Base-by-base conservation (phyloP, 2,888 invertebrate species). In the Geophilus truncorum region DNA sequence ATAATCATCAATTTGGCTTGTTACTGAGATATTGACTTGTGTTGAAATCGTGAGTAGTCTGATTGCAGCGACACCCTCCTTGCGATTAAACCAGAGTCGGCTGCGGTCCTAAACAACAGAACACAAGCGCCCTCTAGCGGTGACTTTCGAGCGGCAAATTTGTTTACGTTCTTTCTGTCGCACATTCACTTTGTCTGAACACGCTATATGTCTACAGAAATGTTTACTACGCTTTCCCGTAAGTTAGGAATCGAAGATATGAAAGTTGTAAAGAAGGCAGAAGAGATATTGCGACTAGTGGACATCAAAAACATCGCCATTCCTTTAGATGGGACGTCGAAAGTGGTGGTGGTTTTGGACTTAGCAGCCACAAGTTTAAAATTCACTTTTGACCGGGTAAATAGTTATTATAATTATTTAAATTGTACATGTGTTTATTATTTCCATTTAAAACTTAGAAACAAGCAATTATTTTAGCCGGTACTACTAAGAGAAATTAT, bases 401-500 rank as follows among this genome's bases (percentile, higher is more conserved):
- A 18, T 51, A 51, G n/a, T 45, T 18, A 15, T 40, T 12, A 40
- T 9, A 34, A 5, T 34, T 34, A 10, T 77, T 80, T 80, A 62
- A 7, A 5, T 28, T 25, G 5, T 36, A 34, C 28, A 18, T 80
- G 12, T 3, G 3, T n/a, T 12, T 18, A 5, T 21, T 23, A 76
- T 15, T 21, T 70, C 9, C 25, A 15, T 79, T 34, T 80, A 40
- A 23, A 75, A 25, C 18, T 70, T 28, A 82, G 82, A 79, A 78
- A 28, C 40, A 76, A 12, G 82, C 80, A 5, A 45, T 82, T 45
- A 76, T 28, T 21, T 34, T 81, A 21, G 28, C 82, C 28, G 82
- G 82, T 2, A 25, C 79, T 9, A 75, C 57, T 18, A 82, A 81
- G 28, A 82, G 77, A 34, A 40, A 36, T 21, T 82, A 82, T 40